Percentiles rank a stretch among this genome's conserved stretches.
phyloP scores from a whole-genome alignment of 1,140 invertebrate genomes.

The Pseudomyrmex flavicornis region DNA sequence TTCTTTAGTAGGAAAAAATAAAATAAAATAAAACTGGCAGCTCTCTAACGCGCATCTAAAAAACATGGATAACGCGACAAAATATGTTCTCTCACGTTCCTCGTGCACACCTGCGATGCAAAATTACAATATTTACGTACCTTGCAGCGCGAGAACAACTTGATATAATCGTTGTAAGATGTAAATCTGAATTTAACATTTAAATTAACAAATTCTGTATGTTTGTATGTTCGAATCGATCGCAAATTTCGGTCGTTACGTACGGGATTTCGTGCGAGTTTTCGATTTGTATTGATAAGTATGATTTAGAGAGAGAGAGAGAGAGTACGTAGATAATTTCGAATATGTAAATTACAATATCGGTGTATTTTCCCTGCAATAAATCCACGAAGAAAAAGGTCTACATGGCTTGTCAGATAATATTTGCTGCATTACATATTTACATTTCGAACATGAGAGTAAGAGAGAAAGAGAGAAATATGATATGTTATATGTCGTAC shows the following conservation, averaged over 20 bases:
- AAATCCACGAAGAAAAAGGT: slow-evolving; percentile 31
- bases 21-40: background rate
- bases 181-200: slow-evolving; percentile 29
- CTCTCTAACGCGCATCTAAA: slow-evolving; percentile 3
- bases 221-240: slow-evolving; percentile 9
- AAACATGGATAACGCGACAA: slow-evolving; percentile 16
- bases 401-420: slow-evolving; percentile 49
- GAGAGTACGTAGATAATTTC: slow-evolving; percentile 34
- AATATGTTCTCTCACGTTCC: background rate
- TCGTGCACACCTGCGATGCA: no score
- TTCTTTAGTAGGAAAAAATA: slow-evolving; percentile 38
- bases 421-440: slow-evolving; percentile 43
- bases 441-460: slow-evolving; percentile 25
- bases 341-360: slow-evolving; percentile 43
- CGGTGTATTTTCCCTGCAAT: slow-evolving; percentile 16
- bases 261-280: slow-evolving; percentile 11
- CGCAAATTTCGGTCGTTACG: slow-evolving; percentile 41
- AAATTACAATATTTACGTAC: background rate
- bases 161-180: background rate
- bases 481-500: background rate
- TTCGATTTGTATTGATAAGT: slow-evolving; percentile 51
- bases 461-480: background rate
- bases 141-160: background rate
- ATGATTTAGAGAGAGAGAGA: slow-evolving; percentile 3
- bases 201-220: slow-evolving; percentile 36